Conservation (phyloP, 1,140 invertebrate species). For the Nephotettix cincticeps region DNA sequence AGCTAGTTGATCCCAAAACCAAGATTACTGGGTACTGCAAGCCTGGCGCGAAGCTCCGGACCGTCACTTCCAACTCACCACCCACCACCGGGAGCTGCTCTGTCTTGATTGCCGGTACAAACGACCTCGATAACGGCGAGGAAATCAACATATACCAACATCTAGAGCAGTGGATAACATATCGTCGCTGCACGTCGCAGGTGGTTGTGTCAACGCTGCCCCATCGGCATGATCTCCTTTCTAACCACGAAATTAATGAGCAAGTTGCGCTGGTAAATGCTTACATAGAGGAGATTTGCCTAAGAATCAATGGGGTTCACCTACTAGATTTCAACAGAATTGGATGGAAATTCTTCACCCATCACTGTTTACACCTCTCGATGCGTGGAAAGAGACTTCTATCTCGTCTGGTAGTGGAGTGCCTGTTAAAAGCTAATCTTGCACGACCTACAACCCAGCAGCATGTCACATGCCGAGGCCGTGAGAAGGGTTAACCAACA, state of each 20-base stretch:
- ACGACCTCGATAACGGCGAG: background rate
- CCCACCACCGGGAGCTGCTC: background rate
- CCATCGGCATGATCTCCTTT: background rate
- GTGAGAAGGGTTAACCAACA: too few relatives aligned
- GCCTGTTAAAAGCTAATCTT: too few relatives aligned
- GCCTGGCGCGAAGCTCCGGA: background rate
- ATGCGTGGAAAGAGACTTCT: too few relatives aligned
- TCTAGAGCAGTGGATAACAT: background rate
- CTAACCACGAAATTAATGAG: background rate
- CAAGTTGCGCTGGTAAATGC: background rate
- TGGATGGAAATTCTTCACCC: background rate
- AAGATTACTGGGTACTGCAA: background rate
- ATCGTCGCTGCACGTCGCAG: background rate
- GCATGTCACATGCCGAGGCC: too few relatives aligned
- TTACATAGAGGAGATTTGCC: background rate
- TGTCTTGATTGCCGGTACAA: background rate
- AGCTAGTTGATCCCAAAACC: background rate
- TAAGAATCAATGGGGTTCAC: background rate
- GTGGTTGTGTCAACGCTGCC: background rate
- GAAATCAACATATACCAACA: background rate
- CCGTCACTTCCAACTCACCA: background rate
- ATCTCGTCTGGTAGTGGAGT: too few relatives aligned
- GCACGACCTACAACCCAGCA: too few relatives aligned
- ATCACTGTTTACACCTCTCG: too few relatives aligned
- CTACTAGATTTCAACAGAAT: background rate